Conservation (phyloP, 2,888 invertebrate genomes). For the Ametastegia equiseti region DNA sequence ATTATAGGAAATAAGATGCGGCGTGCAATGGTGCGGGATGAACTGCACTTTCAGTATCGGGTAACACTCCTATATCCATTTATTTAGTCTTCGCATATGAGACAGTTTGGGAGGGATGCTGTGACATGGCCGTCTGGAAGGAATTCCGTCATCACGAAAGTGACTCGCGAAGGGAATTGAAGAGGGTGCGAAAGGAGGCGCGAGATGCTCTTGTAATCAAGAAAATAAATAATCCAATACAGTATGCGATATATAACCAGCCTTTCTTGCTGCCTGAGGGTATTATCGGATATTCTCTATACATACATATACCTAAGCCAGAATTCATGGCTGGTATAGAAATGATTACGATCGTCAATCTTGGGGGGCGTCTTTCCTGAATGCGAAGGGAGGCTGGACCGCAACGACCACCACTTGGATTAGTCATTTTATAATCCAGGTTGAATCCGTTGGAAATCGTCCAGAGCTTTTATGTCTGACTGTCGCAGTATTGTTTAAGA, state of each 20-base stretch:
- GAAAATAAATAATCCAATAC: constrained; percentile 48
- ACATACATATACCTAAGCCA: neutral
- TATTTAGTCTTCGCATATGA: neutral
- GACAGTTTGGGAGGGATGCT: neutral
- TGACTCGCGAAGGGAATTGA: constrained; percentile 31
- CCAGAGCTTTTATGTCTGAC: too few species aligned
- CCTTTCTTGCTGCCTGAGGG: neutral
- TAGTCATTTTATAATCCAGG: neutral
- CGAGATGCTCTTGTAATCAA: constrained; percentile 45
- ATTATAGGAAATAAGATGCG: constrained; percentile 7
- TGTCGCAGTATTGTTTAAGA: too few species aligned
- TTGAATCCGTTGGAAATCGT: too few species aligned
- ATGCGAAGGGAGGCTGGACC: neutral
- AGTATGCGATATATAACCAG: neutral
- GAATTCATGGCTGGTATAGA: constrained; percentile 17
- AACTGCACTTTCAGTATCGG: constrained; percentile 30
- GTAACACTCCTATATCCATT: constrained; percentile 1
- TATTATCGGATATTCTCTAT: neutral
- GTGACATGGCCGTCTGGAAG: neutral
- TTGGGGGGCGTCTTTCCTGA: constrained; percentile 13
- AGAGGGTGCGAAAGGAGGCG: constrained; percentile 25
- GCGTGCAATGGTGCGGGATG: neutral
- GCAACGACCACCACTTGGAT: neutral
- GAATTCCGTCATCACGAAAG: constrained; percentile 37
- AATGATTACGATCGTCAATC: constrained; percentile 46